Evolutionary conservation across 2,888 invertebrate genomes (phyloP).

Genomic region (Ecdyonurus torrentis): DNA sequence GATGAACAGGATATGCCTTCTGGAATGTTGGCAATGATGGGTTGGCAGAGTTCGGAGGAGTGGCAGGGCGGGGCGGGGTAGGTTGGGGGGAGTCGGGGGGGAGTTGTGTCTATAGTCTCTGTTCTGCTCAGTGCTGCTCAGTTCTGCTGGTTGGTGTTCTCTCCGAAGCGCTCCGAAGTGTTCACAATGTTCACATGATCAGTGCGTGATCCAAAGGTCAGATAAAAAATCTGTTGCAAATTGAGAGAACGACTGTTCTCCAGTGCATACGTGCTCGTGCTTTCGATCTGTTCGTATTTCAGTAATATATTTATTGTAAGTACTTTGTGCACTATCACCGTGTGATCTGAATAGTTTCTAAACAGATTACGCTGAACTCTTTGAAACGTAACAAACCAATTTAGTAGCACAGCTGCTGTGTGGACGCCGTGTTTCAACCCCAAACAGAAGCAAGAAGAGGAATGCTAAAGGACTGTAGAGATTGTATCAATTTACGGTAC

Average conservation of each 20-base stretch:
- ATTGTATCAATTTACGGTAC: conserved; percentile 76
- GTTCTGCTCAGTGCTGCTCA: no score
- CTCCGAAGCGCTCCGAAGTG: no score
- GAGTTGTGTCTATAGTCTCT: no score
- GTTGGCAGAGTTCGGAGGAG: no score
- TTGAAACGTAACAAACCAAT: no score
- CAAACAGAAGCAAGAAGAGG: conserved; percentile 21
- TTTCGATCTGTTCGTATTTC: neutral
- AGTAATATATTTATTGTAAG: no score
- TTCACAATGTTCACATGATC: conserved; percentile 8
- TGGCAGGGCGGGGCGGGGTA: no score
- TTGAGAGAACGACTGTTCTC: neutral
- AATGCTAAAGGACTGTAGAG: conserved; percentile 52
- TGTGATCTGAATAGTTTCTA: neutral
- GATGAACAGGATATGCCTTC: no score
- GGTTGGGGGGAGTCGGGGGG: no score
- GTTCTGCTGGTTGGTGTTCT: no score
- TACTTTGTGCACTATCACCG: neutral
- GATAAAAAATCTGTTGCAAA: neutral
- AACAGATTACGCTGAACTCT: neutral
- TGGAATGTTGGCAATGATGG: no score
- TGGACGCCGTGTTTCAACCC: neutral
- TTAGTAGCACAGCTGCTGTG: neutral
- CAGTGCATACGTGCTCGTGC: neutral
- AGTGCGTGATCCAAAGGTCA: conserved; percentile 8